These are phyloP conservation scores for Miichthys miiuy DNA, from an alignment of 2,797 vertebrate genomes.

Conservation along the genomic window DNA sequence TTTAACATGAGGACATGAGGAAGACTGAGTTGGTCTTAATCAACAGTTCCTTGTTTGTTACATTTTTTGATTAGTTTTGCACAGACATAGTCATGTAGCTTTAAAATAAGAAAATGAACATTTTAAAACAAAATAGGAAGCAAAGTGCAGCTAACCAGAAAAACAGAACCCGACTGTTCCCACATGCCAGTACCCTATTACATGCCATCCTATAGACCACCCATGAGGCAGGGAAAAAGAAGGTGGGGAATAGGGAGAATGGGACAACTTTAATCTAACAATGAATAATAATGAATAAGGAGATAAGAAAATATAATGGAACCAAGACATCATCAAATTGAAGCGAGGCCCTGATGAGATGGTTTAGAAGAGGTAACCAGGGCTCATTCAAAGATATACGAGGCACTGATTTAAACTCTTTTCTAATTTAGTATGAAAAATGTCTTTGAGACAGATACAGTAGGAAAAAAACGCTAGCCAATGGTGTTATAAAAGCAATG, in stretches of 20 bases:
- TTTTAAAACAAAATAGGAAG: background rate
- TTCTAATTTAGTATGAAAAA: constrained; percentile 2
- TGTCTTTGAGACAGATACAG: background rate
- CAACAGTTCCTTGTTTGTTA: background rate
- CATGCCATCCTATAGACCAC: background rate
- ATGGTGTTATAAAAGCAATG: background rate
- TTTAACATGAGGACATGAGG: constrained; percentile 10
- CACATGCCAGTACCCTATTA: background rate
- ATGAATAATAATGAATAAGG: background rate
- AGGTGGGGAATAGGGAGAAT: background rate
- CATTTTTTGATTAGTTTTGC: background rate
- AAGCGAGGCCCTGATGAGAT: background rate
- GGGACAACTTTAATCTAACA: background rate
- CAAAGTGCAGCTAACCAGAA: background rate
- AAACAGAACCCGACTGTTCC: background rate
- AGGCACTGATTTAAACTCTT: constrained; percentile 2
- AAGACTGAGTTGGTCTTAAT: background rate
- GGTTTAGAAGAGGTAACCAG: background rate
- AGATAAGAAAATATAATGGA: background rate
- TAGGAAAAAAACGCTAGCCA: background rate
- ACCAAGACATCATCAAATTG: background rate
- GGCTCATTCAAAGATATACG: background rate
- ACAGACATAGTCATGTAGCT: background rate
- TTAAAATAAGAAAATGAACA: background rate
- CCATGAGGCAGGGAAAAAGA: background rate